A percentile compares a stretch with the other conserved stretches of the same genome.
Conservation (phyloP, 1,140 invertebrate species). For the Zaprionus africanus region DNA sequence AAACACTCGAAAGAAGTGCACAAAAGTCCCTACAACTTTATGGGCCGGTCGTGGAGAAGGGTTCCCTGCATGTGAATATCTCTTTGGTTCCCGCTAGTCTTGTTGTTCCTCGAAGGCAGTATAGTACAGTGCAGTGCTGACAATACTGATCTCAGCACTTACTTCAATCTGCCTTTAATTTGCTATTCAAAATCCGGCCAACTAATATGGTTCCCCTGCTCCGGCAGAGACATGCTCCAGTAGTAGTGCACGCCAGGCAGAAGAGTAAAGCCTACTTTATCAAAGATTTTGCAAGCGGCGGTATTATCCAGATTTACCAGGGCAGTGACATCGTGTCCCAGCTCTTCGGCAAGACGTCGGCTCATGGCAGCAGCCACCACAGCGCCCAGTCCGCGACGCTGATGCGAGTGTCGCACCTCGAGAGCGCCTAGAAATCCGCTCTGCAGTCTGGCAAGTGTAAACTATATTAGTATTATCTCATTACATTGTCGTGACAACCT, state of each 20-base stretch:
- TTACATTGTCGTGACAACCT: not conserved
- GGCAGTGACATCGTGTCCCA: constrained; percentile 62
- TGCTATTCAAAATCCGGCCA: constrained; percentile 42
- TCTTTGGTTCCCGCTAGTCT: too few species aligned
- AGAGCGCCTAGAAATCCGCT: constrained; percentile 72
- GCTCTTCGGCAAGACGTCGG: constrained; percentile 44
- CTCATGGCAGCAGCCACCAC: constrained; percentile 55
- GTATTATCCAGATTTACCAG: constrained; percentile 54
- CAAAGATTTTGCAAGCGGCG: constrained; percentile 55
- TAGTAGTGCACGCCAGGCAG: constrained; percentile 46
- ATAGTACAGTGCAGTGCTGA: not conserved
- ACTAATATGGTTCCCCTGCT: constrained; percentile 9
- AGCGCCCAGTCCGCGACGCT: constrained; percentile 58
- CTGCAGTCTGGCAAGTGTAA: constrained; percentile 47
- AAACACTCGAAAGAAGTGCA: too few species aligned
- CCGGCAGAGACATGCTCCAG: constrained; percentile 62
- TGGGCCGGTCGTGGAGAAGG: too few species aligned
- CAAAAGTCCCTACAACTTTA: too few species aligned
- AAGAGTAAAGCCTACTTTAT: constrained; percentile 50
- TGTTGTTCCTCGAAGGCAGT: too few species aligned
- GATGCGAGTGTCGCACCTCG: constrained; percentile 51
- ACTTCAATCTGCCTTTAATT: not conserved
- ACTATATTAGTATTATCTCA: not conserved
- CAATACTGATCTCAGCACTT: constrained; percentile 7
- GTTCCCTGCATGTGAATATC: too few species aligned